These are phyloP conservation scores for Dolichallabes microphthalmus DNA, from an alignment of 2,113 vertebrate genomes.

Conservation along the genomic window DNA sequence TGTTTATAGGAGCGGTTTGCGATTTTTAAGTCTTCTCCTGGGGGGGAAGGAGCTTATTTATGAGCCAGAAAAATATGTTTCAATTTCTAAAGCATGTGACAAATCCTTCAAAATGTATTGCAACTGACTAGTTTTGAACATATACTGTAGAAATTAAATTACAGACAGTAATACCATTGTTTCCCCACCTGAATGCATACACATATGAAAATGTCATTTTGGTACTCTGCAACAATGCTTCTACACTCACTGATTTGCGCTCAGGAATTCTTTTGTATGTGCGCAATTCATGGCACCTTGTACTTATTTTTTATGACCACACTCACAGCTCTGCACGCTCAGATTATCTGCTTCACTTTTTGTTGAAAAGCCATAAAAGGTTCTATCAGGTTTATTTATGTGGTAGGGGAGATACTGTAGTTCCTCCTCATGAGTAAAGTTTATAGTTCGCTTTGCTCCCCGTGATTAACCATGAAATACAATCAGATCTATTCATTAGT, in stretches of 20 bases:
- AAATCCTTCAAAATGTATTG: neutral
- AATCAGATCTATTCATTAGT: neutral
- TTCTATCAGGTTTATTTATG: neutral
- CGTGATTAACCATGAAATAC: neutral
- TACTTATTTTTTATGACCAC: neutral
- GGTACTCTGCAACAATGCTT: neutral
- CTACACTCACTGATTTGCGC: neutral
- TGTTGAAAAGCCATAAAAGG: neutral
- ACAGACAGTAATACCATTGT: neutral
- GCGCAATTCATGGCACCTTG: neutral
- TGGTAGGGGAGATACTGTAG: neutral
- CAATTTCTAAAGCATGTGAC: neutral
- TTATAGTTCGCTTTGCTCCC: neutral
- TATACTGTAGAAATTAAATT: neutral
- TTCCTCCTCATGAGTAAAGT: neutral
- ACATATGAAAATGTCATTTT: neutral
- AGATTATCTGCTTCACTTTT: neutral
- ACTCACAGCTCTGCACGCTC: neutral
- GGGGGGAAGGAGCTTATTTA: neutral
- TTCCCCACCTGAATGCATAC: neutral
- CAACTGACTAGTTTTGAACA: neutral
- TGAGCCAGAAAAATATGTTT: neutral
- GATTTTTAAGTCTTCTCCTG: neutral
- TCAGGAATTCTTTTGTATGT: neutral
- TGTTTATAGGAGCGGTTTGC: neutral